Base-by-base conservation (phyloP, 2,113 vertebrate genomes). In the Lanius ludovicianus region DNA sequence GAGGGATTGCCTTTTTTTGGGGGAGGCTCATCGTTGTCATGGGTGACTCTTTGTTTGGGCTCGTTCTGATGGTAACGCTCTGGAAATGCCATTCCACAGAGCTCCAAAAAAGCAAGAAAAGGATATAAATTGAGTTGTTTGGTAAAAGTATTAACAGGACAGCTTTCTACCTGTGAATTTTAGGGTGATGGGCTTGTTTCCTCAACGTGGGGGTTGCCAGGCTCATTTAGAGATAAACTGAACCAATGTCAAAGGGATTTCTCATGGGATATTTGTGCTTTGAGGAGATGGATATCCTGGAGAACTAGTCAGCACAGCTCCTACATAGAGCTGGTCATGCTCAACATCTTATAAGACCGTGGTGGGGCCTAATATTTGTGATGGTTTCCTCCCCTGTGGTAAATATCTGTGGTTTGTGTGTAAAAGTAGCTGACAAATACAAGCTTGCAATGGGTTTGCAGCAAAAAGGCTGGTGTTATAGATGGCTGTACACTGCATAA, bases 21-120 rank as follows among this genome's bases (percentile, higher is more conserved):
- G 59, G 69, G 76, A 63, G 77, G 74, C 44, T 89, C 65, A 11
- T 73, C 4, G 52, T 92, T 95, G 89, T 92, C 89, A 68, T 35
- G 87, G 92, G 65, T 76, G 59, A 94, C 81, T 86, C 56, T 91
- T 90, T 95, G 76, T 92, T 92, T 93, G 87, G 74, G 80, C 92
- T 94, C 90, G 91, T 33, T 64, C 95, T 56, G 88, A 62, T 86
- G 63, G 73, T 19, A 49, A 3, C 2, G 13, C 63, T 70, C n/a
- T 68, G 95, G 95, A 93, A 91, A 85, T 86, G 55, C 80, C 75
- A 33, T 55, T 79, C 30, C 13, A 3, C 18, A 24, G 46, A 80
- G 62, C 60, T 91, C 49, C 21, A 41, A 83, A 76, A 33, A 74
- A 56, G 37, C 17, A 14, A 57, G 39, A 42, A 59, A 55, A 71